A percentile compares a stretch with the other conserved stretches of the same genome.
These are phyloP conservation scores for Atta texana DNA, from an alignment of 1,140 invertebrate genomes.

Conservation along the genomic window DNA sequence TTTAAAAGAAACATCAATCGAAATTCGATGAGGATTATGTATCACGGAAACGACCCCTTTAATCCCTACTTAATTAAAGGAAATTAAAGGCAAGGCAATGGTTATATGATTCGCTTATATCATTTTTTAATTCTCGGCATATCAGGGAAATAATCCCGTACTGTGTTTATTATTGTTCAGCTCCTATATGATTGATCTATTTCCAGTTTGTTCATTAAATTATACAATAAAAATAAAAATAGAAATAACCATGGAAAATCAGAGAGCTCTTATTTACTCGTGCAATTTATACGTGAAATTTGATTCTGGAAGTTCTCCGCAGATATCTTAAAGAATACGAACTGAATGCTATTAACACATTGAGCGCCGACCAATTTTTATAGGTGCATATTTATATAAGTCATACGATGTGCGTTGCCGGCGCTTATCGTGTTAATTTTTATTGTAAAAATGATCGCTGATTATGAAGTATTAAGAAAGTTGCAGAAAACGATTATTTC, in stretches of 20 bases:
- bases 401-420: no score
- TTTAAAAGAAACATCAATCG: background rate
- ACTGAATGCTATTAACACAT: background rate
- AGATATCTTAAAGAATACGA: background rate
- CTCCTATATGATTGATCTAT: background rate
- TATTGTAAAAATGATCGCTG: background rate
- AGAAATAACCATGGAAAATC: conserved; percentile 9
- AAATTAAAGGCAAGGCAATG: background rate
- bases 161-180: background rate
- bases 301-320: background rate
- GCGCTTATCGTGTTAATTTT: no score
- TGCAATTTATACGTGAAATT: conserved; percentile 1
- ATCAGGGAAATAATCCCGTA: background rate
- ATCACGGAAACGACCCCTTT: conserved; percentile 20
- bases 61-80: conserved; percentile 52
- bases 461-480: background rate
- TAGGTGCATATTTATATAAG: no score
- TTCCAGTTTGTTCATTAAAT: background rate
- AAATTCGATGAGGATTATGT: conserved; percentile 7
- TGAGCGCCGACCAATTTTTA: no score
- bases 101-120: conserved; percentile 35
- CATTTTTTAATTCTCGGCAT: conserved; percentile 9
- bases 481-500: background rate
- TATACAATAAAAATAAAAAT: background rate
- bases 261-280: background rate